Base-by-base conservation (phyloP, 2,113 vertebrate species). In the Hyperoodon ampullatus region DNA sequence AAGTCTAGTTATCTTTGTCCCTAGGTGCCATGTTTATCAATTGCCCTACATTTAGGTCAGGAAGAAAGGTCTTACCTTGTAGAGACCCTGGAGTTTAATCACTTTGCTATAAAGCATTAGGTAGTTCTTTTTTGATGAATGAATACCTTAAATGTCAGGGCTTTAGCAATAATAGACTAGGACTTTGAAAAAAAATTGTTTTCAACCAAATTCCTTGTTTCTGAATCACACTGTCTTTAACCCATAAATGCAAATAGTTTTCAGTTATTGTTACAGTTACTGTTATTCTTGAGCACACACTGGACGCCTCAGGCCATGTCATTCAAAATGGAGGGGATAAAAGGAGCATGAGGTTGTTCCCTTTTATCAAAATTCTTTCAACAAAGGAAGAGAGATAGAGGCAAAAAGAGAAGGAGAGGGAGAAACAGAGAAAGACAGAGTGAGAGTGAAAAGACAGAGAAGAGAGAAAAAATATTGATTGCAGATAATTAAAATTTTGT, bases 11-110 rank as follows among this genome's bases (percentile, higher is more conserved):
- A 96, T 97, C 93, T 97, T 94, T 97, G 90, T 95, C 80, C 81
- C 87, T 72, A 83, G 89, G 78, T 87, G 95, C 90, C 97, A 90
- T 97, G 96, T 95, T 98, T 97, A 98, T 98, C 26, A 93, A 98
- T 98, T 96, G 85, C 66, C 55, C 81, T 95, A 97, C 94, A 96
- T 96, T 96, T 93, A 95, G 96, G 93, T 97, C 96, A 97, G 70
- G 44, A 95, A 95, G 80, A 92, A 95, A 87, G 74, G 95, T 97
- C 92, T 97, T 95, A 97, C 93, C 93, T 97, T 93, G 87, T 84
- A 92, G 83, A 97, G 95, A 95, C 83, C 63, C 13, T 96, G 35
- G 68, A 96, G 93, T 97, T 97, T 95, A 97, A 97, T 97, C 96
- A 96, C 90, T 96, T 95, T 90, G 71, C 83, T 95, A 65, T 58